Conservation (phyloP, 2,888 invertebrate species). For the Dyspetes luteomarginatus region DNA sequence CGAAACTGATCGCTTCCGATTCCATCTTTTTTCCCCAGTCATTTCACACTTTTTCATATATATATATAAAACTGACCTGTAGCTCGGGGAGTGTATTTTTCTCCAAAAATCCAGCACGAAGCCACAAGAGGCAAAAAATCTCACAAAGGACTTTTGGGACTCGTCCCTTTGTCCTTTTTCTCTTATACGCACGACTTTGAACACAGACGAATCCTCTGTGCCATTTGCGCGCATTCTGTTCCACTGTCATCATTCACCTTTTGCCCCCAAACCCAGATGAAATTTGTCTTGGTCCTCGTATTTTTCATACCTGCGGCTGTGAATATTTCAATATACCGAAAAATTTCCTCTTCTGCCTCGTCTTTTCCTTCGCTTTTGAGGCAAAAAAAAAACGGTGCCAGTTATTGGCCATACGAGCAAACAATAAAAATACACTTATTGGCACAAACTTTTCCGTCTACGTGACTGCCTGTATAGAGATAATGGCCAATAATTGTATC, state of each 20-base stretch:
- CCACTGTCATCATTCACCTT: neutral
- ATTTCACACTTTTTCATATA: neutral
- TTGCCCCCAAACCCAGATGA: neutral
- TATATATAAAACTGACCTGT: neutral
- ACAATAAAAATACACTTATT: neutral
- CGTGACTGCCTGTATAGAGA: no score
- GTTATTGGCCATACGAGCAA: neutral
- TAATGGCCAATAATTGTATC: neutral
- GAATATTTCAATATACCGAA: neutral
- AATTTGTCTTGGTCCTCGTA: neutral
- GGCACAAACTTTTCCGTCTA: no score
- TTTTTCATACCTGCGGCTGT: constrained; percentile 29
- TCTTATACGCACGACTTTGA: no score
- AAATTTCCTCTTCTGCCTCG: neutral
- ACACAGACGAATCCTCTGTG: no score
- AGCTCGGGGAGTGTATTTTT: neutral
- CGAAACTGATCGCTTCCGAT: neutral
- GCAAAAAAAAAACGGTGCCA: neutral
- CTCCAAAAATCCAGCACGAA: neutral
- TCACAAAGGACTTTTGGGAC: neutral
- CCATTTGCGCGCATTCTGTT: neutral
- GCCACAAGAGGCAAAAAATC: neutral
- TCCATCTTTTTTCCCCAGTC: neutral
- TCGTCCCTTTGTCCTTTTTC: neutral
- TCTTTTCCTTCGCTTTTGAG: neutral